These are phyloP conservation scores for Lasioglossum lativentre DNA, from an alignment of 2,888 invertebrate species.

Conservation along the genomic window DNA sequence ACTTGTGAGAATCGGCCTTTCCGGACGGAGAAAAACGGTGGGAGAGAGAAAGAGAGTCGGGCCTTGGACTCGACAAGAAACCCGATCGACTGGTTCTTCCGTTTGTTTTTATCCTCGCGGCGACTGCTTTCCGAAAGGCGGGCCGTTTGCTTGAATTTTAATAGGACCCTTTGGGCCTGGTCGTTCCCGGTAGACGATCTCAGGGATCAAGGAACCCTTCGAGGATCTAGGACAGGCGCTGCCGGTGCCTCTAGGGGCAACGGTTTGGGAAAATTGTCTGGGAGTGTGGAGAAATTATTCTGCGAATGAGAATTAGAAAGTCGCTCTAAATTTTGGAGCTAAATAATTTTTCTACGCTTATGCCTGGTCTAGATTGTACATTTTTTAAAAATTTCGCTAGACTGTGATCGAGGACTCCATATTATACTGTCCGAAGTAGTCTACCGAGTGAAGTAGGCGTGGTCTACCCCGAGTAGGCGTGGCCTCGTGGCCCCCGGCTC, in stretches of 20 bases:
- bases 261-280: background rate
- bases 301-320: background rate
- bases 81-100: conserved; percentile 70
- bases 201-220: conserved; percentile 3
- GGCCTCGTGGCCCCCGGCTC: background rate
- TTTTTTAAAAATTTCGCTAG: background rate
- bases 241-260: background rate
- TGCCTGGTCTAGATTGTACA: background rate
- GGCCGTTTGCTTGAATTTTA: conserved; percentile 65
- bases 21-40: conserved; percentile 17
- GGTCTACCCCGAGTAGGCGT: background rate
- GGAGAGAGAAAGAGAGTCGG: background rate
- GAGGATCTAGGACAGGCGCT: background rate
- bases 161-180: conserved; percentile 48
- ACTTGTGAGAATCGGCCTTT: conserved; percentile 67
- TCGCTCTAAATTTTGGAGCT: background rate
- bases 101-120: conserved; percentile 60
- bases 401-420: no score
- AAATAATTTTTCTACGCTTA: no score
- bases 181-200: background rate
- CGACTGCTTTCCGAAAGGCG: conserved; percentile 39
- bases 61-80: conserved; percentile 61
- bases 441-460: background rate
- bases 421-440: no score
- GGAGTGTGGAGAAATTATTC: background rate